Conservation (phyloP, 2,888 invertebrate species). For the Tridacna crocea region DNA sequence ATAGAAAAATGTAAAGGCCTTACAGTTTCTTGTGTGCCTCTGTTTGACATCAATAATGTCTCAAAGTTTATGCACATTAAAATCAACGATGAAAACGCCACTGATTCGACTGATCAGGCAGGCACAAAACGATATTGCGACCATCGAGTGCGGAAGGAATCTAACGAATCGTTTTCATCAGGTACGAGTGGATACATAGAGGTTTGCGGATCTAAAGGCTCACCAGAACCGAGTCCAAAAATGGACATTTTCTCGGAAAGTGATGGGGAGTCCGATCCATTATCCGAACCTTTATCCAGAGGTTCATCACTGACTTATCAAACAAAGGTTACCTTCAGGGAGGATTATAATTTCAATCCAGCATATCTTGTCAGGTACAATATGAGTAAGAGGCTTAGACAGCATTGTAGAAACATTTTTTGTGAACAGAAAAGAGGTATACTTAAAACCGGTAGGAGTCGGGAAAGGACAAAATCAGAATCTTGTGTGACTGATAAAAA, state of each 20-base stretch:
- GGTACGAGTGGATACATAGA: not conserved
- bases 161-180: not conserved
- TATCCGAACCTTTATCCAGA: not conserved
- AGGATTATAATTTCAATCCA: not conserved
- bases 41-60: not conserved
- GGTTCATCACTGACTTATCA: not conserved
- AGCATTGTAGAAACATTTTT: not conserved
- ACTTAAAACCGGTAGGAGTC: no score
- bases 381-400: not conserved
- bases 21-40: not conserved
- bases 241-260: not conserved
- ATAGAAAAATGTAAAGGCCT: not conserved
- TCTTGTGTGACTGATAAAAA: not conserved
- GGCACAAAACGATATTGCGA: not conserved
- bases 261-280: not conserved
- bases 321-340: constrained; percentile 10
- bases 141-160: not conserved
- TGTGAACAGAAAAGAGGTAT: no score
- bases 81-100: not conserved
- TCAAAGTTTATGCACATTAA: not conserved
- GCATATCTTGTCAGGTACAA: not conserved
- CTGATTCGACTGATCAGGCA: not conserved
- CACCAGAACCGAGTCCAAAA: not conserved
- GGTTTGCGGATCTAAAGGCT: not conserved
- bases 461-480: constrained; percentile 2